Evolutionary conservation across 2,797 vertebrate genomes (phyloP), one percentile per base, ranked within the genome.

Genomic region (Hipposideros larvatus): DNA sequence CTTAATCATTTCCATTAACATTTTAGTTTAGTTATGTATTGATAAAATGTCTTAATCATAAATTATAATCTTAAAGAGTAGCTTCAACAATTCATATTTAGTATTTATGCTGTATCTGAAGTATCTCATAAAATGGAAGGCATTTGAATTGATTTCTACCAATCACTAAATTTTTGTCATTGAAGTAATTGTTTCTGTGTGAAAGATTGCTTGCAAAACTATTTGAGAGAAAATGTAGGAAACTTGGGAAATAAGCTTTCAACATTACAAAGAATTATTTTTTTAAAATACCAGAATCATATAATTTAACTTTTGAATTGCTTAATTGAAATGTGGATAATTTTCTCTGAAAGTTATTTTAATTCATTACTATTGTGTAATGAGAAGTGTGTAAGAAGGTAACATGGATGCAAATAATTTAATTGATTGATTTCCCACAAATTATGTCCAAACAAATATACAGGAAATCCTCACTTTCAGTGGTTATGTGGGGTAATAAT

Each of bases 361-460:
- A 61, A 80, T 55, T 37, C 8, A 82, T 75, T 82, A 48, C 46
- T 51, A 68, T 37, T 68, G 7, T 77, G 31, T 46, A 78, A 93
- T 77, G 18, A 91, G 43, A 87, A 24, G 28, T 53, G 0, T 78
- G 1, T 24, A 93, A 66, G 46, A 71, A 53, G 28, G 13, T 82
- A 34, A 48, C 22, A 87, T 59, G 31, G 16, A 70, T 31, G 48
- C 22, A n/a, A 34, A 78, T 73, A 51, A 55, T 46, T 61, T 93
- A 46, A 93, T 18, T 93, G 55, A 93, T 28, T 83, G 37, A 93
- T 59, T 71, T 65, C 37, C 53, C 31, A 26, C 57, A 89, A 85
- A 84, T 78, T 78, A 43, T 34, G 41, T 59, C 61, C 31, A 48
- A 78, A 24, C n/a, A 83, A 51, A 37, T 24, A 91, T 26, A 63